phyloP scores from a whole-genome alignment of 2,113 vertebrate genomes.

The Ptilonorhynchus violaceus region DNA sequence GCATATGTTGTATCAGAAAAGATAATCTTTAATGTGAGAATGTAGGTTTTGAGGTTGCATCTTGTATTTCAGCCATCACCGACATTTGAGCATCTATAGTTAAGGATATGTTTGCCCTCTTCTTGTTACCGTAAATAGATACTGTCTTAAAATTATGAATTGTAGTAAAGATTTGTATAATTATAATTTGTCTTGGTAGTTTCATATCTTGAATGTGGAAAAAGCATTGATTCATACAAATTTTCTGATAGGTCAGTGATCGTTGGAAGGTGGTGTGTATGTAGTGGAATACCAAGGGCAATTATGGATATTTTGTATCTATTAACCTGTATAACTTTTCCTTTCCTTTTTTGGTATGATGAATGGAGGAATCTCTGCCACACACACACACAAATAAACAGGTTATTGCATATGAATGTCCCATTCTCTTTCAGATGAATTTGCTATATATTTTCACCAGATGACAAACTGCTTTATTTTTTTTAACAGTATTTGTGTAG shows the following conservation, averaged over 20 bases:
- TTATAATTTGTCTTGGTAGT: not conserved
- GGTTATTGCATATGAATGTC: not conserved
- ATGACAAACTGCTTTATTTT: not conserved
- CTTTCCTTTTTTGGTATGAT: constrained; percentile 38
- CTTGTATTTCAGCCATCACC: not conserved
- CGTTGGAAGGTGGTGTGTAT: not conserved
- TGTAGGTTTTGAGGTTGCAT: not conserved
- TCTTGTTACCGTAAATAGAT: not conserved
- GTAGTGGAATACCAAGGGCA: constrained; percentile 31
- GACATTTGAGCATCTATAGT: not conserved
- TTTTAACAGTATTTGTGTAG: not conserved
- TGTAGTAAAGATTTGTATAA: not conserved
- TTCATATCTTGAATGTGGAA: not conserved
- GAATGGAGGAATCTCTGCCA: constrained; percentile 17
- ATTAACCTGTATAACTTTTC: constrained; percentile 49
- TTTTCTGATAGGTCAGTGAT: not conserved
- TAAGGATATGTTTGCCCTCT: not conserved
- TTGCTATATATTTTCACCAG: not conserved
- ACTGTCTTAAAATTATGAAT: not conserved
- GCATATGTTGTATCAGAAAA: not conserved
- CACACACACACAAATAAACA: not conserved
- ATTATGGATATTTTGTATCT: constrained; percentile 12
- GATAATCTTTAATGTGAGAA: not conserved
- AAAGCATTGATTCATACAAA: constrained; percentile 16
- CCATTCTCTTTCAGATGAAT: not conserved